Evolutionary conservation across 2,797 vertebrate species (phyloP).

Genomic region (Discoglossus pictus): DNA sequence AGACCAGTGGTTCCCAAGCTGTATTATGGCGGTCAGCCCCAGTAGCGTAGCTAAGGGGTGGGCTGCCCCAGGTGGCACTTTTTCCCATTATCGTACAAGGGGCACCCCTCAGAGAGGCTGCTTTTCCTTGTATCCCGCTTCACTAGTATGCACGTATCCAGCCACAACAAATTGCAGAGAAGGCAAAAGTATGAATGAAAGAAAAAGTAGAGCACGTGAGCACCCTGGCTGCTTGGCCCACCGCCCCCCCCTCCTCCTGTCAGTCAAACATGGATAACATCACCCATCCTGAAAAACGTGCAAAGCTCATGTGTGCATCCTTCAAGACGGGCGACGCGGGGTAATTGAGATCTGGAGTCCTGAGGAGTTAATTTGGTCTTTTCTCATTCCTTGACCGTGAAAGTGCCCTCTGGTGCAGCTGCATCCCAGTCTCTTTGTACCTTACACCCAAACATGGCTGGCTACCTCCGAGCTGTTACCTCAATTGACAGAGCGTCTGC

Average conservation of each 20-base stretch:
- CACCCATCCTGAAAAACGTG: conserved; percentile 14
- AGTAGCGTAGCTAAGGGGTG: too few relatives aligned
- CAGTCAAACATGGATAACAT: conserved; percentile 1
- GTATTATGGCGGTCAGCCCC: too few relatives aligned
- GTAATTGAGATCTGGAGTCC: too few relatives aligned
- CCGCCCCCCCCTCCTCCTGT: conserved; percentile 6
- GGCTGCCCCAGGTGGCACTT: too few relatives aligned
- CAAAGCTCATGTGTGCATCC: conserved; percentile 44
- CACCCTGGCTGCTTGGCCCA: neutral
- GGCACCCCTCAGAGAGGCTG: neutral
- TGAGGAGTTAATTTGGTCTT: neutral
- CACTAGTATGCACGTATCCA: neutral
- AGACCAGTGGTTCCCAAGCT: too few relatives aligned
- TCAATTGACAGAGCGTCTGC: conserved; percentile 71
- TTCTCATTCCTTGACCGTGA: too few relatives aligned
- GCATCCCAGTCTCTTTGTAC: conserved; percentile 4
- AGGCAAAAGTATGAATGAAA: conserved; percentile 21
- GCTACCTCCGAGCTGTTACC: conserved; percentile 80
- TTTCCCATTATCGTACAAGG: neutral
- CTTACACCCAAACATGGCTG: conserved; percentile 71
- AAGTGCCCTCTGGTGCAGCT: conserved; percentile 2
- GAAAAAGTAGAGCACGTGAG: conserved; percentile 33
- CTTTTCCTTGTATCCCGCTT: too few relatives aligned
- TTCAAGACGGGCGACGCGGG: conserved; percentile 38
- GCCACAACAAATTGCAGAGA: neutral